Evolutionary conservation across 1,140 invertebrate species (phyloP).

Genomic region (Tetragonula clypearis): DNA sequence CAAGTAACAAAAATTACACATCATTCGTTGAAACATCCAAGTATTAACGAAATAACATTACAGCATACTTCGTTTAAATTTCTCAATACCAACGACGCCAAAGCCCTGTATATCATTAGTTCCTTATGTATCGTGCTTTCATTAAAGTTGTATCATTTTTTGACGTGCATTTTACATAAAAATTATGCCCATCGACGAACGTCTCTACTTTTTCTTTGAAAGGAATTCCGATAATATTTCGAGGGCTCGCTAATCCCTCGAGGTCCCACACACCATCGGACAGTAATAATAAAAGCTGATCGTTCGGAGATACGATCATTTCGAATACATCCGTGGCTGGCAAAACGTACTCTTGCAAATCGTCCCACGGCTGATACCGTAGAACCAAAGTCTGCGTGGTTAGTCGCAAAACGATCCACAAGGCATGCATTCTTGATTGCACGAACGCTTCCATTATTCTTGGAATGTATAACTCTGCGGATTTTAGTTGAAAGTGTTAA

Average conservation of each 20-base stretch:
- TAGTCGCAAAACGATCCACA: slow-evolving; percentile 69
- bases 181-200: slow-evolving; percentile 41
- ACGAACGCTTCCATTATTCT: slow-evolving; percentile 58
- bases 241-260: slow-evolving; percentile 61
- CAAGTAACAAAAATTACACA: not conserved
- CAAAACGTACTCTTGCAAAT: slow-evolving; percentile 62
- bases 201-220: slow-evolving; percentile 59
- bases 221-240: slow-evolving; percentile 52
- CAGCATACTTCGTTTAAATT: not conserved
- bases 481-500: not conserved
- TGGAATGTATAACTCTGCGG: slow-evolving; percentile 59
- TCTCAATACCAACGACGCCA: not conserved
- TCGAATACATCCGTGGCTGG: slow-evolving; percentile 52
- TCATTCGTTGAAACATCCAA: not conserved
- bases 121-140: slow-evolving; percentile 50
- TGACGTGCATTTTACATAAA: slow-evolving; percentile 53
- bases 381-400: slow-evolving; percentile 62
- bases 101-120: not conserved
- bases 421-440: slow-evolving; percentile 27
- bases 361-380: slow-evolving; percentile 61
- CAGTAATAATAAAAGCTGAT: slow-evolving; percentile 67
- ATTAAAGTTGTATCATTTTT: slow-evolving; percentile 51
- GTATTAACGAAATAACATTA: not conserved
- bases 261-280: slow-evolving; percentile 73
- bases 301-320: slow-evolving; percentile 46